Base-by-base conservation (phyloP, 37 sponge, comb jelly and placozoan species). In the Geodia barretti region DNA sequence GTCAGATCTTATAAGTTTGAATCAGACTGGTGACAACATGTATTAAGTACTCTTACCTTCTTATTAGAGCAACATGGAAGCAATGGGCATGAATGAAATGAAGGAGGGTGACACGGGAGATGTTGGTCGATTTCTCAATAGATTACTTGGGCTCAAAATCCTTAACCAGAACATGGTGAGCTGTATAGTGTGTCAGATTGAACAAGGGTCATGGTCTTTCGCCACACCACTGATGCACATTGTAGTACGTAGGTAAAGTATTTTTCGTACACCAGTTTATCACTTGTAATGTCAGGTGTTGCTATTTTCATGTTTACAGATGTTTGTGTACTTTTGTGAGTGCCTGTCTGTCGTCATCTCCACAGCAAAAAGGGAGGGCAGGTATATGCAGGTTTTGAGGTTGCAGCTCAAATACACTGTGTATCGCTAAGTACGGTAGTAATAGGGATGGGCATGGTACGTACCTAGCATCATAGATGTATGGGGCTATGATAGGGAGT, bases 101-200 rank as follows among this genome's bases (percentile, higher is more conserved):
- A 29, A 60, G 29, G 88, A 88, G 42, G 91, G 70, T 23, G 83
- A 83, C 25, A 71, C 19, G 21, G 74, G 66, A 20, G 83, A 82
- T 42, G 88, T 91, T 17, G 47, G 68, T 25, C 66, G 41, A 41
- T 91, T 91, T 64, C 84, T 91, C 29, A 91, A 91, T 42, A 61
- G 92, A 28, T 67, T 91, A 21, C 79, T 91, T 28, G 92, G 92
- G 3, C 60, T 86, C 35, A 74, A 74, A 59, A 32, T 90, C 14
- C 74, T 74, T 19, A 35, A 76, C 35, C 90, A 89, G 47, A 88
- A 88, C 69, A 40, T 76, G 79, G 82, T 85, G 65, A 42, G 81
- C 26, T 35, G n/a, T n/a, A n/a, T n/a, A n/a, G n/a, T n/a, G n/a
- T n/a, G n/a, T n/a, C n/a, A n/a, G n/a, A n/a, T n/a, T n/a, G n/a